Evolutionary conservation across 2,888 invertebrate genomes (phyloP).

Genomic region (Trissolcus japonicus): DNA sequence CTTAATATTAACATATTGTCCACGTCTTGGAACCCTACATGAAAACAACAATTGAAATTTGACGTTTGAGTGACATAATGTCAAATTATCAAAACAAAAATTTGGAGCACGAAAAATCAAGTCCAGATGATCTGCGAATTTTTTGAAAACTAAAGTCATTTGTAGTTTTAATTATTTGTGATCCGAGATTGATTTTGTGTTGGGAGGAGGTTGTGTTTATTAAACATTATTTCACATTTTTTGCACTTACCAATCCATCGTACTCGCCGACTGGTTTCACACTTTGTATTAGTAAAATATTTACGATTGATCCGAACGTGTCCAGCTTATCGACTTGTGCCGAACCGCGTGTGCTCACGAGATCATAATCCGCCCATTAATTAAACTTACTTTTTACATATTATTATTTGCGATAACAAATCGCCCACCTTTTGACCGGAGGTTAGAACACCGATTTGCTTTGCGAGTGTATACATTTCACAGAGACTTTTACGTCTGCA

Average conservation of each 20-base stretch:
- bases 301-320: no score
- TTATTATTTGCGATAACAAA: slow-evolving; percentile 1
- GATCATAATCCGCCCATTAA: not conserved
- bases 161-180: no score
- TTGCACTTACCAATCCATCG: slow-evolving; percentile 5
- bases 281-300: not conserved
- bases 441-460: not conserved
- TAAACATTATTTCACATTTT: slow-evolving; percentile 4
- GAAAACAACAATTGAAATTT: not conserved
- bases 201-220: not conserved
- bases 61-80: not conserved
- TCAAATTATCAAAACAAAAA: not conserved
- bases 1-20: slow-evolving; percentile 62
- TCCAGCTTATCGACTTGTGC: no score
- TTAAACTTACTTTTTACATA: slow-evolving; percentile 3
- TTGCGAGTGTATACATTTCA: not conserved
- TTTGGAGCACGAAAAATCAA: no score
- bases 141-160: no score
- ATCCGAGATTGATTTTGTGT: no score
- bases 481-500: no score
- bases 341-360: no score
- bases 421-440: no score
- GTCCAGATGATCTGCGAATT: no score
- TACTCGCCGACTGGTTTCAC: not conserved
- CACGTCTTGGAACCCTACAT: slow-evolving; percentile 67